Percentiles rank a stretch among this genome's conserved stretches.
Evolutionary conservation across 2,113 vertebrate genomes (phyloP).

Genomic region (Nesogale talazaci): DNA sequence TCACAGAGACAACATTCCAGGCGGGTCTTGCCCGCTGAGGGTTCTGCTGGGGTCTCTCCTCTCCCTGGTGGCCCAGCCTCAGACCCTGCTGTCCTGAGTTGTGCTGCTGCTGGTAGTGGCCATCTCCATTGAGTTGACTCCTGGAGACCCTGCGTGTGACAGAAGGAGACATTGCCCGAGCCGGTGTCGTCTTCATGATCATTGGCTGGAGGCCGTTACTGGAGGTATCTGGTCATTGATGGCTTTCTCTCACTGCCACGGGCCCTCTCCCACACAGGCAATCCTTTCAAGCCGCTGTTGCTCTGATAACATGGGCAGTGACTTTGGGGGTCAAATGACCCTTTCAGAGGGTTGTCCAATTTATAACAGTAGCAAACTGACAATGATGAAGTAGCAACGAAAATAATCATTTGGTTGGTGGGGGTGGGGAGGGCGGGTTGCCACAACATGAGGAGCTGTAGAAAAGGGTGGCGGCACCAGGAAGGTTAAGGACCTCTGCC

Average conservation of each 20-base stretch:
- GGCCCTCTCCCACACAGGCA: neutral
- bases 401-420: no score
- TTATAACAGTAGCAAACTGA: no score
- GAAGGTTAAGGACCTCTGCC: no score
- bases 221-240: neutral
- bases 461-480: no score
- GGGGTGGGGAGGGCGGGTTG: no score
- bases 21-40: neutral
- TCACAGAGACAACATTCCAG: neutral
- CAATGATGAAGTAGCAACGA: no score
- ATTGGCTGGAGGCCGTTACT: neutral
- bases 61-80: neutral
- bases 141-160: neutral
- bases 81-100: neutral
- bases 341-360: no score
- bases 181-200: neutral
- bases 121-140: neutral
- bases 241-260: neutral
- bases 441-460: no score
- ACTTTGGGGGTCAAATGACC: no score
- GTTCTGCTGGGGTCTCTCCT: neutral
- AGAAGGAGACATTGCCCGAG: neutral
- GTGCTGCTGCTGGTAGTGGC: neutral
- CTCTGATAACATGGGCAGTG: no score
- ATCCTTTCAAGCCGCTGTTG: neutral